A percentile compares a stretch with the other conserved stretches of the same genome.
Evolutionary conservation across 2,888 invertebrate species (phyloP).

Genomic region (Rhagophthalmus giganteus): DNA sequence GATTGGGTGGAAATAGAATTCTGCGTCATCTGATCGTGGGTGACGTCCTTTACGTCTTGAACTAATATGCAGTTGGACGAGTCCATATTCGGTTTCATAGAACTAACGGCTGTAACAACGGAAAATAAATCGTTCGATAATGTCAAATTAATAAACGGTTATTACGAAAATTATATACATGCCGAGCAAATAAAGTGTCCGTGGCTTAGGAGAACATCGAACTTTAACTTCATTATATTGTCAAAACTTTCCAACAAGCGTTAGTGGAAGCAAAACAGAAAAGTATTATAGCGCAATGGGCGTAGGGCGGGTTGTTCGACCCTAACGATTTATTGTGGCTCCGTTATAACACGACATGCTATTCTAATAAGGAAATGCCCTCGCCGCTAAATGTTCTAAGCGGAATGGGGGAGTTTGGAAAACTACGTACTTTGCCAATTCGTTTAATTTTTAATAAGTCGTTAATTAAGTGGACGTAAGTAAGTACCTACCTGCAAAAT

Average conservation of each 20-base stretch:
- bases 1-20: slow-evolving; percentile 72
- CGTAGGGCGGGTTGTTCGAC: slow-evolving; percentile 28
- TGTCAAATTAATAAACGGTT: slow-evolving; percentile 6
- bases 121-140: background rate
- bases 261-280: slow-evolving; percentile 26
- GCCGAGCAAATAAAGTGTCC: slow-evolving; percentile 16
- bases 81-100: slow-evolving; percentile 87
- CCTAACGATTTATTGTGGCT: slow-evolving; percentile 33
- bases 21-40: slow-evolving; percentile 82
- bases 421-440: slow-evolving; percentile 18
- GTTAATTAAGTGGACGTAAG: slow-evolving; percentile 2
- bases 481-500: slow-evolving; percentile 81
- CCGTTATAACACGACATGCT: slow-evolving; percentile 33
- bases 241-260: slow-evolving; percentile 24
- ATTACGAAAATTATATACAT: slow-evolving; percentile 3
- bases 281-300: slow-evolving; percentile 26
- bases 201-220: slow-evolving; percentile 24
- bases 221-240: slow-evolving; percentile 30
- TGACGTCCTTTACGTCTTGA: slow-evolving; percentile 85
- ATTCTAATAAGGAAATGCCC: slow-evolving; percentile 40
- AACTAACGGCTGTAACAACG: slow-evolving; percentile 87
- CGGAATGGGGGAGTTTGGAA: slow-evolving; percentile 28
- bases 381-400: slow-evolving; percentile 34
- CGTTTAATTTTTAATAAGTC: slow-evolving; percentile 17
- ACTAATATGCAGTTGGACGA: slow-evolving; percentile 87